Percentiles rank a stretch among this genome's conserved stretches.
These are phyloP conservation scores for Thamnaconus septentrionalis DNA, from an alignment of 2,113 vertebrate species.

Conservation along the genomic window DNA sequence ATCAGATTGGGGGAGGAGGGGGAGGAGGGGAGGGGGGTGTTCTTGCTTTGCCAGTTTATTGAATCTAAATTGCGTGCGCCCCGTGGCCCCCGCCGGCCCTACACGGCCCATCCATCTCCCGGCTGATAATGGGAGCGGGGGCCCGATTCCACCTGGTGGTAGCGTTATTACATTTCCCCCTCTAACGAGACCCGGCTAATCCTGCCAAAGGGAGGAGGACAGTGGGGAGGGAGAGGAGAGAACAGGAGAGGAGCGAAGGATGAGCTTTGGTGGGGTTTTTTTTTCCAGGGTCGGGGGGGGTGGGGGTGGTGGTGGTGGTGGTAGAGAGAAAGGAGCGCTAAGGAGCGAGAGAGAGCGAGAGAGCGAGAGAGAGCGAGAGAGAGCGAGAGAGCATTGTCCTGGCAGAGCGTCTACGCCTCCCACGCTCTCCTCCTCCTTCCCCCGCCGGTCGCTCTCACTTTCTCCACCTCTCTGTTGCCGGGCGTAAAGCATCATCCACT, in stretches of 20 bases:
- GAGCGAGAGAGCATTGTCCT: constrained; percentile 29
- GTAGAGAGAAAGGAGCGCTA: constrained; percentile 18
- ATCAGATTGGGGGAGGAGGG: constrained; percentile 88
- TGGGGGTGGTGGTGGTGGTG: constrained; percentile 24
- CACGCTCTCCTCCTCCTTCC: constrained; percentile 44
- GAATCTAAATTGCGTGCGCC: constrained; percentile 93
- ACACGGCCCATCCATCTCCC: constrained; percentile 92
- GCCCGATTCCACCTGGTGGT: constrained; percentile 97
- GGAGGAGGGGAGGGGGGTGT: too few relatives aligned
- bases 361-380: neutral
- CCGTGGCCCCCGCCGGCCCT: constrained; percentile 83
- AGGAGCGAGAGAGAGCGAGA: constrained; percentile 12
- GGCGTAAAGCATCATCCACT: too few relatives aligned
- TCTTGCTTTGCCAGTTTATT: constrained; percentile 88
- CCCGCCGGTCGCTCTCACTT: constrained; percentile 25
- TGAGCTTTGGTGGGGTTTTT: constrained; percentile 7
- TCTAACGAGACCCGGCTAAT: constrained; percentile 97
- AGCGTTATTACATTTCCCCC: constrained; percentile 96
- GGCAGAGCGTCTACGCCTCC: constrained; percentile 56
- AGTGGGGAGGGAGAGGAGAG: constrained; percentile 61
- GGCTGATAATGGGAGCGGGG: constrained; percentile 88
- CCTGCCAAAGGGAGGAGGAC: constrained; percentile 88
- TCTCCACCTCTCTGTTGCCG: constrained; percentile 31
- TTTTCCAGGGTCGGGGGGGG: neutral
- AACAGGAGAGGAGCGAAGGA: constrained; percentile 37